A percentile compares a stretch with the other conserved stretches of the same genome.
Conservation (phyloP, 2,888 invertebrate genomes). For the Spicauda simplicius region DNA sequence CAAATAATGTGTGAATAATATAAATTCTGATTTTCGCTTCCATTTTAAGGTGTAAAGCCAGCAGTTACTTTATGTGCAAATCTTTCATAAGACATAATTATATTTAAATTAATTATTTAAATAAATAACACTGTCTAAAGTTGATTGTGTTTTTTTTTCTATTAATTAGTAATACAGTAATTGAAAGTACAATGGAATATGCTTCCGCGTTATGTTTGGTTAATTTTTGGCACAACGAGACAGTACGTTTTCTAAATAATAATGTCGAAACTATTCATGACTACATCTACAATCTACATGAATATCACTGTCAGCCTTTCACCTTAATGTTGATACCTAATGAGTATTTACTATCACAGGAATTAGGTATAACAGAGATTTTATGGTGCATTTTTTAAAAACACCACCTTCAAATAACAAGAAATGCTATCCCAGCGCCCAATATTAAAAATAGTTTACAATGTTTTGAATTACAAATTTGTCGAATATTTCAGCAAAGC, state of each 20-base stretch:
- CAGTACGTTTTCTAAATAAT: not conserved
- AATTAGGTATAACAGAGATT: constrained; percentile 2
- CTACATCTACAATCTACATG: not conserved
- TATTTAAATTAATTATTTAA: not conserved
- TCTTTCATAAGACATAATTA: not conserved
- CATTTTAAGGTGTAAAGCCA: constrained; percentile 20
- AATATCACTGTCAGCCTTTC: constrained; percentile 14
- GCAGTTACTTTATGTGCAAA: constrained; percentile 17
- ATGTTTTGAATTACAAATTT: constrained; percentile 4
- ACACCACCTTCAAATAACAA: constrained; percentile 3
- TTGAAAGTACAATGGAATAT: not conserved
- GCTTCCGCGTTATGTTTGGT: not conserved
- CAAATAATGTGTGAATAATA: not conserved
- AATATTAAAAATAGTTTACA: constrained; percentile 5
- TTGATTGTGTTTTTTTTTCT: not conserved
- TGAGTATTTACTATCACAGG: constrained; percentile 27
- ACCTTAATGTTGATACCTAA: constrained; percentile 17
- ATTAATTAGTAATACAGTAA: not conserved
- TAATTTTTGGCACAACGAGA: not conserved
- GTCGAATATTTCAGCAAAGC: not conserved
- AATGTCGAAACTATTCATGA: not conserved
- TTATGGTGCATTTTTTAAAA: not conserved
- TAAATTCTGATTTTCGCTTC: constrained; percentile 19
- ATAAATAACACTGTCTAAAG: not conserved
- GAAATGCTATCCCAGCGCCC: constrained; percentile 5